Evolutionary conservation across 2,797 vertebrate species (phyloP), one percentile per base, ranked within the genome.

Genomic region (Lacerta viridis): DNA sequence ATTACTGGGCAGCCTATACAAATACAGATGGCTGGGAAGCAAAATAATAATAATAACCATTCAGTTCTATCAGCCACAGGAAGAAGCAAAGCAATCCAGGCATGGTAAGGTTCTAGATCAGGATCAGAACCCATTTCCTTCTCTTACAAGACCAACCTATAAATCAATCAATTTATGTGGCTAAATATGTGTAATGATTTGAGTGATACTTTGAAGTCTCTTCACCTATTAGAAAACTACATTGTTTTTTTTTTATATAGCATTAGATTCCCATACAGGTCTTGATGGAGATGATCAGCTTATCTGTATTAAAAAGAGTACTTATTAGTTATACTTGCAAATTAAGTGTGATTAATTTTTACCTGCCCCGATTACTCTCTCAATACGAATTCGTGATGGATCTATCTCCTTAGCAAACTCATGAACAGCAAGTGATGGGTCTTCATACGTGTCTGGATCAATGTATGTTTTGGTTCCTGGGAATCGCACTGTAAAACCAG

Each of bases 371-470:
- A 99, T 99, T 90, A 99, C 99, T 96, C 98, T 98, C 93, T 99
- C 99, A 76, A 99, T 99, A 83, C 98, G 98, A 90, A 99, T 99
- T 93, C 98, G 98, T 82, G 98, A 98, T 43, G 99, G 99, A 92
- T 99, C 98, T 90, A 99, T 99, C 96, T 99, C 99, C 95, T 98
- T 99, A 89, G 99, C 97, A 94, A 99, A 99, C 92, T 99, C 99
- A 93, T 99, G 98, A 92, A 99, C 98, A 85, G 99, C 99, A 93
- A 99, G 98, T 39, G 98, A 97, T 72, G 99, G 99, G 87, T 99
- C 99, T 97, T 99, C 99, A 77, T 99, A 99, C 0, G 99, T 99
- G 92, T 99, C 98, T 41, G 99, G 99, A 96, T 99, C 99, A 92
- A 99, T 98, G 20, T 99, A 99, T 0, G 98, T 99, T 97, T 99